Conservation (phyloP, 2,888 invertebrate genomes). For the Spatulosminthurus flaviceps region DNA sequence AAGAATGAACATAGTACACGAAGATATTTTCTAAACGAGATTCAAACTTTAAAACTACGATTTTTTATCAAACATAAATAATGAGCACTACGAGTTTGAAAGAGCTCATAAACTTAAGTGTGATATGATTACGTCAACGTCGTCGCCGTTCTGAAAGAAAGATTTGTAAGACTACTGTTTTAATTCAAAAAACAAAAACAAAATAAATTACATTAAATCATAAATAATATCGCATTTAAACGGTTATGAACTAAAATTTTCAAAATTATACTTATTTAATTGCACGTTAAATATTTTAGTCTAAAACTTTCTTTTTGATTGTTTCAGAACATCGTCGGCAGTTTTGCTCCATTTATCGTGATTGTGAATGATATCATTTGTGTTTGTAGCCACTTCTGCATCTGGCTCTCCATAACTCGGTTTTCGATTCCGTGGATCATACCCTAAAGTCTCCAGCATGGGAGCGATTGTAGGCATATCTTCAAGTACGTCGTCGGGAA, state of each 20-base stretch:
- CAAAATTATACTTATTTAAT: slow-evolving; percentile 30
- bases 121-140: background rate
- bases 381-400: slow-evolving; percentile 61
- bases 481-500: slow-evolving; percentile 88
- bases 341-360: slow-evolving; percentile 62
- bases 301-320: slow-evolving; percentile 51
- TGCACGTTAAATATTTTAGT: slow-evolving; percentile 11
- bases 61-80: background rate
- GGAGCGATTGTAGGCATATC: slow-evolving; percentile 95
- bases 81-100: too few species aligned
- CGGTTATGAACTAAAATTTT: background rate
- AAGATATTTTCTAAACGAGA: slow-evolving; percentile 6
- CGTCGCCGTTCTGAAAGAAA: background rate
- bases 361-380: slow-evolving; percentile 60
- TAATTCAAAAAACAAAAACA: background rate
- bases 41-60: background rate
- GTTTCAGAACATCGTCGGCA: slow-evolving; percentile 58
- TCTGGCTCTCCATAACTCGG: slow-evolving; percentile 92
- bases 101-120: background rate
- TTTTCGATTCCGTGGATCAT: slow-evolving; percentile 96
- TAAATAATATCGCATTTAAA: slow-evolving; percentile 26
- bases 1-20: slow-evolving; percentile 8
- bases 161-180: background rate
- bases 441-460: slow-evolving; percentile 88
- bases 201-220: background rate